Conservation (phyloP, 2,888 invertebrate species). For the Caenorhabditis sp. region DNA sequence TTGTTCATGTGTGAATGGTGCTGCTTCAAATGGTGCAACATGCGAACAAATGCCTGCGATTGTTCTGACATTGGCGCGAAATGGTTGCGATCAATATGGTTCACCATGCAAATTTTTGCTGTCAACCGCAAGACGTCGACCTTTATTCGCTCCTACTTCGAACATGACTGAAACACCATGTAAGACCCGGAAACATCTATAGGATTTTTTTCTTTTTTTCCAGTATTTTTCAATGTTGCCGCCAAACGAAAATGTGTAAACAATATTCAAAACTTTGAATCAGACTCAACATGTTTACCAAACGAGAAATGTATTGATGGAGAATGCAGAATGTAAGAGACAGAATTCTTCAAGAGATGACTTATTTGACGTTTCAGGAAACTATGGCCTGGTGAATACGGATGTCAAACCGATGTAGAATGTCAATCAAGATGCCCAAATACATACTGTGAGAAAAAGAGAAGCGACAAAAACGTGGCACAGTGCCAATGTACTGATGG, state of each 20-base stretch:
- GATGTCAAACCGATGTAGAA: conserved; percentile 61
- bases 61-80: conserved; percentile 55
- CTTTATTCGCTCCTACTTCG: conserved; percentile 61
- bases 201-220: conserved; percentile 13
- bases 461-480: conserved; percentile 61
- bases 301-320: conserved; percentile 68
- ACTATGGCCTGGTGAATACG: conserved; percentile 69
- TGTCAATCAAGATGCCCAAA: conserved; percentile 63
- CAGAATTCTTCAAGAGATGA: too few relatives aligned
- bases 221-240: conserved; percentile 69
- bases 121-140: conserved; percentile 62
- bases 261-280: conserved; percentile 50
- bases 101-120: conserved; percentile 59
- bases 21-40: conserved; percentile 58
- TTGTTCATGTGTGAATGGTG: conserved; percentile 60
- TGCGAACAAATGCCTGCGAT: conserved; percentile 55
- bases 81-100: conserved; percentile 68
- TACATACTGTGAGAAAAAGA: conserved; percentile 64
- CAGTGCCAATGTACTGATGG: conserved; percentile 67
- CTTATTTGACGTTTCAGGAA: too few relatives aligned
- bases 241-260: conserved; percentile 52
- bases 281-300: conserved; percentile 68
- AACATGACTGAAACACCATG: conserved; percentile 57
- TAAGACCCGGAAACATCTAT: too few relatives aligned
- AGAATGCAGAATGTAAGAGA: conserved; percentile 63